These are phyloP conservation scores for Calliphora vomitoria DNA, from an alignment of 2,888 invertebrate genomes.

Conservation along the genomic window DNA sequence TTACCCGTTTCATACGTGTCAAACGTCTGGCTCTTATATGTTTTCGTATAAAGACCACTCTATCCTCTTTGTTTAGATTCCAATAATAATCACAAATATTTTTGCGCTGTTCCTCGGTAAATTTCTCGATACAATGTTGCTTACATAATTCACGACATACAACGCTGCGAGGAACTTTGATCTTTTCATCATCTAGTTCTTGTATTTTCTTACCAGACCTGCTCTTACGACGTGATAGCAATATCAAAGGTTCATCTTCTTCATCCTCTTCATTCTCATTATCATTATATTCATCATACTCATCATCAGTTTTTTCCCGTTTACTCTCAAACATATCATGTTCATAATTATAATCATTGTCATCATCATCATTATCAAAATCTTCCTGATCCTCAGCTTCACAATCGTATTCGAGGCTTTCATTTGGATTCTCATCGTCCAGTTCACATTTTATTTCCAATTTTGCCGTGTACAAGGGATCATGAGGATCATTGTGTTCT, in stretches of 20 bases:
- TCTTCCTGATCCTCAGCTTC: constrained; percentile 22
- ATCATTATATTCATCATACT: constrained; percentile 5
- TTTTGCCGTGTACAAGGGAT: constrained; percentile 45
- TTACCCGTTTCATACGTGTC: constrained; percentile 30
- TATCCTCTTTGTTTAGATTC: constrained; percentile 53
- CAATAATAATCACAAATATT: constrained; percentile 54
- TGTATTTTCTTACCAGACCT: constrained; percentile 32
- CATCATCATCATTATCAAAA: constrained; percentile 43
- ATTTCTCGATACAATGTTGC: constrained; percentile 63
- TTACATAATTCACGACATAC: constrained; percentile 65
- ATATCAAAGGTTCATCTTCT: constrained; percentile 29
- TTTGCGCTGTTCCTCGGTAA: constrained; percentile 55
- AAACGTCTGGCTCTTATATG: constrained; percentile 46
- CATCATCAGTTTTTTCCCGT: constrained; percentile 24
- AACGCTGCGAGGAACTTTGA: background rate
- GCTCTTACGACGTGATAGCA: constrained; percentile 16
- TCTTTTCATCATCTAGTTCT: background rate
- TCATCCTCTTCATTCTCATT: constrained; percentile 46
- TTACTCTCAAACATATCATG: no score
- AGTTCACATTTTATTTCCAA: constrained; percentile 40
- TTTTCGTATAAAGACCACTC: constrained; percentile 52
- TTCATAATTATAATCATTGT: background rate
- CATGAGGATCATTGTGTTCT: constrained; percentile 15
- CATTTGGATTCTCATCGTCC: constrained; percentile 38
- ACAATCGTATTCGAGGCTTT: constrained; percentile 6